Conservation (phyloP, 2,888 invertebrate species). For the Aquatica leii region DNA sequence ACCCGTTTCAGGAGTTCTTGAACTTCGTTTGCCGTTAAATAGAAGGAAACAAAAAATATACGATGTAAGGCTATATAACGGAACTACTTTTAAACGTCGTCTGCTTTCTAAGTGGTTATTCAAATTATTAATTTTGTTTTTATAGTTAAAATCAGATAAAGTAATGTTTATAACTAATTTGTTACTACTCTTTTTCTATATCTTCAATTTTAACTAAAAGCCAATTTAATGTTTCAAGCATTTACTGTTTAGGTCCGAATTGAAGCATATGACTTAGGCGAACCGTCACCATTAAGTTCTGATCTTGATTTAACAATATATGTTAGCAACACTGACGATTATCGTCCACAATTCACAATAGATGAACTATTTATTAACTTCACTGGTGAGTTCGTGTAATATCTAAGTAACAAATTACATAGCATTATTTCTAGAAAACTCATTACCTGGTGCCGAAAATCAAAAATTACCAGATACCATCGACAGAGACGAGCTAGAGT, state of each 20-base stretch:
- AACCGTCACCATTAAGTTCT: slow-evolving; percentile 85
- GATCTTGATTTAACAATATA: slow-evolving; percentile 89
- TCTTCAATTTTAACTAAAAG: too few relatives aligned
- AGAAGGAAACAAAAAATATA: slow-evolving; percentile 87
- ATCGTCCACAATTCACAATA: slow-evolving; percentile 84
- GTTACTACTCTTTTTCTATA: too few relatives aligned
- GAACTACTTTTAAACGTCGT: not conserved
- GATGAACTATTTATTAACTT: slow-evolving; percentile 77
- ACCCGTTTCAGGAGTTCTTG: slow-evolving; percentile 78
- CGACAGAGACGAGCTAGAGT: slow-evolving; percentile 85
- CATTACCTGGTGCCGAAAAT: slow-evolving; percentile 73
- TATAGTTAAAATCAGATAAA: too few relatives aligned
- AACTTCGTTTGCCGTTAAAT: slow-evolving; percentile 76
- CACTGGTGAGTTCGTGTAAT: slow-evolving; percentile 64
- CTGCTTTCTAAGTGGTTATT: too few relatives aligned
- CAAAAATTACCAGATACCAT: slow-evolving; percentile 82
- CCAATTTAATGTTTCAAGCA: too few relatives aligned
- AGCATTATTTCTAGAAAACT: not conserved
- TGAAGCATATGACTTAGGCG: slow-evolving; percentile 89
- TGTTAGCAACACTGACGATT: slow-evolving; percentile 88
- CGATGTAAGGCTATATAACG: slow-evolving; percentile 68
- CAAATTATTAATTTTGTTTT: too few relatives aligned
- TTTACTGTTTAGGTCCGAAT: slow-evolving; percentile 87
- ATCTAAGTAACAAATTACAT: not conserved
- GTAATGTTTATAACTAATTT: too few relatives aligned